Evolutionary conservation across 2,797 vertebrate species (phyloP), one percentile per base, ranked within the genome.

Genomic region (Oreonectes daqikongensis): DNA sequence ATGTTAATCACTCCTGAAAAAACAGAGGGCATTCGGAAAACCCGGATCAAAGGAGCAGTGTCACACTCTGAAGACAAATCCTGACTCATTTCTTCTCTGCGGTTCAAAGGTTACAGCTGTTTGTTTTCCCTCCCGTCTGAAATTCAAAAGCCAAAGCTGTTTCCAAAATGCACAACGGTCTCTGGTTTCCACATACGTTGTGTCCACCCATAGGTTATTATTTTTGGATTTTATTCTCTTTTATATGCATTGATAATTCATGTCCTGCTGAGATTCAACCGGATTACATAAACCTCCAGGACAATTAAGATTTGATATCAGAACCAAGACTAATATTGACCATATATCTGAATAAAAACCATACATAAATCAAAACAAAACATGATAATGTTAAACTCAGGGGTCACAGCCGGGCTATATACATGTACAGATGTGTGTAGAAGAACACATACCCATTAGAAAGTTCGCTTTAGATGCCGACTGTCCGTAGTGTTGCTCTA

Each of bases 401-500:
- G 63, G 71, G 57, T 73, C 59, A 63, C 46, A 40, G 71, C 30
- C 24, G 30, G 46, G 50, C 20, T 0, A 53, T 0, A 53, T 17
- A 11, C n/a, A 32, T n/a, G 53, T 28, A 26, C 5, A 28, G 28
- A 32, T 50, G 44, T 11, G n/a, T 38, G 10, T 65, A 38, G 10
- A 53, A 1, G 35, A 46, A 35, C 53, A 68, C 3, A 12, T 90
- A 98, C 97, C 97, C 83, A 99, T 99, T 28, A 99, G 89, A 82
- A 98, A 96, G 89, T 99, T 99, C 12, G 95, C 94, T 87, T 93
- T 95, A 10, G 95, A 95, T 38, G 95, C 92, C 0, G 95, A 95
- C 88, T 96, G 95, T 9, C 95, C 95, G 1, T 97, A 99, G 81
- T 98, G 97, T 30, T 98, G 95, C 64, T 98, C 97, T 12, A 98